Conservation (phyloP, 2,113 vertebrate genomes). For the Mirza zaza region DNA sequence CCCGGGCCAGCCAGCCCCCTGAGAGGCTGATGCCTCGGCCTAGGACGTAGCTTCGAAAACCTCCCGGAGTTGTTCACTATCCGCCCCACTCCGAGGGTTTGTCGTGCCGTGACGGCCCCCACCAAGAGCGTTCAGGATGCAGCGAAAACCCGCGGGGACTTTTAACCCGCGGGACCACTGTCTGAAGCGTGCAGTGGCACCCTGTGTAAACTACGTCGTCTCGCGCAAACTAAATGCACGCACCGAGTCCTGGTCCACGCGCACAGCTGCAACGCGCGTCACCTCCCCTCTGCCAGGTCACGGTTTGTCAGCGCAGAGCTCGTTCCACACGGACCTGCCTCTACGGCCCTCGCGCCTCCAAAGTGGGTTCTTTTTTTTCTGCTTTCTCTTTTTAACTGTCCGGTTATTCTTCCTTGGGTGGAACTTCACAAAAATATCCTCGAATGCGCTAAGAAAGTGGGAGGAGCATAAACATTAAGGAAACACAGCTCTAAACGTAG, state of each 20-base stretch:
- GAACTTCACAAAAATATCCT: background rate
- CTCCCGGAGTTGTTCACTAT: background rate
- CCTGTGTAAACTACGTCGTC: background rate
- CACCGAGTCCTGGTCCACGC: background rate
- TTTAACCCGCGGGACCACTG: background rate
- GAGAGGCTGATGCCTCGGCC: background rate
- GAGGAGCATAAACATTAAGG: background rate
- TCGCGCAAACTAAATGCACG: background rate
- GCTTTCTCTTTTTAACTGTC: background rate
- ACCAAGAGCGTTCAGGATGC: background rate
- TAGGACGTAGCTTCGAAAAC: too few relatives aligned
- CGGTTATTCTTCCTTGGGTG: background rate
- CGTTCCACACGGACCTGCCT: rapidly evolving
- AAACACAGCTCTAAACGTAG: background rate
- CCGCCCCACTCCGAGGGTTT: background rate
- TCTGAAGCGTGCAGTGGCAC: background rate
- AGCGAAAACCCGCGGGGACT: background rate
- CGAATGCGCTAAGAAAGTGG: background rate
- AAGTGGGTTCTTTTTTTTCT: background rate
- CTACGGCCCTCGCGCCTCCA: background rate
- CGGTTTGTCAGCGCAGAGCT: background rate
- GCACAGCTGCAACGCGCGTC: rapidly evolving
- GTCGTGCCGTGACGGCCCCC: background rate
- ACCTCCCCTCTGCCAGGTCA: rapidly evolving
- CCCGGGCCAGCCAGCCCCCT: too few relatives aligned